Conservation (phyloP, 2,113 vertebrate species). For the Argyrosomus japonicus region DNA sequence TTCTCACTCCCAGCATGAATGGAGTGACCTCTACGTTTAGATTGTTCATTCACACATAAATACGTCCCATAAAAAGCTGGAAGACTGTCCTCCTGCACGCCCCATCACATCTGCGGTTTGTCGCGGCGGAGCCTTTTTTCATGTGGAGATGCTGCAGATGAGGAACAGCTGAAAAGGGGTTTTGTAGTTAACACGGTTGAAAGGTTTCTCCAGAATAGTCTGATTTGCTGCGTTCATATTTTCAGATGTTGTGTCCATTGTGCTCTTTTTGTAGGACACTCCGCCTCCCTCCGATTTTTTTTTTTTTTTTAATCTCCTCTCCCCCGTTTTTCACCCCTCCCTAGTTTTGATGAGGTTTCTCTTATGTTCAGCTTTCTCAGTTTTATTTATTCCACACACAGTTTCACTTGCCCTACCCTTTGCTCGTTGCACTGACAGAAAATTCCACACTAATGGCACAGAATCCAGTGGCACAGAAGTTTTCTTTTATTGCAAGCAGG, state of each 20-base stretch:
- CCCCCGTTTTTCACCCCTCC: conserved; percentile 9
- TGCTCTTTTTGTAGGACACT: conserved; percentile 7
- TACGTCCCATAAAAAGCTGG: not conserved
- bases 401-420: conserved; percentile 7
- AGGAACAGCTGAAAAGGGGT: conserved; percentile 10
- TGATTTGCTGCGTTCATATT: conserved; percentile 23
- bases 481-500: not conserved
- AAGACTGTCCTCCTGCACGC: not conserved
- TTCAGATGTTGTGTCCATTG: not conserved
- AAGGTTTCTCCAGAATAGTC: conserved; percentile 21
- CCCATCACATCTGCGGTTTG: conserved; percentile 28
- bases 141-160: conserved; percentile 38
- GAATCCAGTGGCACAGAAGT: not conserved
- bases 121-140: not conserved
- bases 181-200: not conserved
- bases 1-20: not conserved
- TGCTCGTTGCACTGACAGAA: not conserved
- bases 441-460: not conserved
- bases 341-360: conserved; percentile 28
- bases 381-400: not conserved
- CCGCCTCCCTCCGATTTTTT: not conserved
- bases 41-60: conserved; percentile 23
- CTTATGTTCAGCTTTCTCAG: not conserved
- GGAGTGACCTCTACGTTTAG: not conserved
- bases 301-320: conserved; percentile 3